Evolutionary conservation across 2,888 invertebrate genomes (phyloP).

Genomic region (Monopis laevigella): DNA sequence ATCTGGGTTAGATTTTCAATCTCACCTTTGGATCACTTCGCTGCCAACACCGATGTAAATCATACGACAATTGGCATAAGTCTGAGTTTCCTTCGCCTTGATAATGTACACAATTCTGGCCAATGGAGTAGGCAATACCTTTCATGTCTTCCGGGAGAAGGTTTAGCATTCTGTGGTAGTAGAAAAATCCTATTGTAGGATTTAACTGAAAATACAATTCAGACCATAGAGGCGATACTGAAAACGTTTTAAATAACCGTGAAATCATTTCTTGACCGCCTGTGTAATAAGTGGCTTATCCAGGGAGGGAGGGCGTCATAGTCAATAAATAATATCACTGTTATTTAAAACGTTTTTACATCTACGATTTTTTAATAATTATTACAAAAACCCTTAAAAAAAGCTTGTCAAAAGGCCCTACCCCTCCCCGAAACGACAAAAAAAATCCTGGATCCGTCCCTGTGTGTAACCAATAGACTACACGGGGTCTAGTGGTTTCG

Average conservation of each 20-base stretch:
- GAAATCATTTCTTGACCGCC: background rate
- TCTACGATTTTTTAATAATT: too few species aligned
- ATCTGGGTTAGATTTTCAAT: background rate
- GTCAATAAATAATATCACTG: background rate
- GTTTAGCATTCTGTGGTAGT: conserved; percentile 26
- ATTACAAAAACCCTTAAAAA: too few species aligned
- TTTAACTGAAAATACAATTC: conserved; percentile 22
- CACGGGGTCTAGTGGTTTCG: too few species aligned
- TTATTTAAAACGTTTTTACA: background rate
- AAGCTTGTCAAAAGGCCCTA: too few species aligned
- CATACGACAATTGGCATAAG: conserved; percentile 26
- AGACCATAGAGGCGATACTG: conserved; percentile 2
- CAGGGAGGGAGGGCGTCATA: background rate
- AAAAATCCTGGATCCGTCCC: too few species aligned
- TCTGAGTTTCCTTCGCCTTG: conserved; percentile 26
- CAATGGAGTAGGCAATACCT: conserved; percentile 26
- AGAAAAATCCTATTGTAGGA: conserved; percentile 22
- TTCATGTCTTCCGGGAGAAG: conserved; percentile 26
- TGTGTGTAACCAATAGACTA: too few species aligned
- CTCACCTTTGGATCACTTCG: conserved; percentile 25
- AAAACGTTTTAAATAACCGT: too few species aligned
- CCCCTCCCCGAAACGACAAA: background rate
- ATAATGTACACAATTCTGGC: conserved; percentile 26
- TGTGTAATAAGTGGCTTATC: background rate
- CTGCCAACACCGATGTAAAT: conserved; percentile 28